Evolutionary conservation across 1,140 invertebrate genomes (phyloP).

Genomic region (Euwallacea fornicatus): DNA sequence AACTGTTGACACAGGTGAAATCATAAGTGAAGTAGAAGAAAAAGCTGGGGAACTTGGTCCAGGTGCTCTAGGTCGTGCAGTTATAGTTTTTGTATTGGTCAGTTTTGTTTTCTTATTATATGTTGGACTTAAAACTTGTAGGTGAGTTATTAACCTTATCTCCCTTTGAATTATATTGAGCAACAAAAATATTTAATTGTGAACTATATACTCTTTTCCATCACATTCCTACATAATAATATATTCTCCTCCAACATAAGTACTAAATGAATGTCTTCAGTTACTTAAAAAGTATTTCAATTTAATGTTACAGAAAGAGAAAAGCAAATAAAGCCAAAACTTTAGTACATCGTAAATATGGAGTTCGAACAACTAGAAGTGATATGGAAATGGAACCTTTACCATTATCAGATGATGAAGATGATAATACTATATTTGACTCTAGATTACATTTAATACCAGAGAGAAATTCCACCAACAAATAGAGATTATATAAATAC

Average conservation of each 20-base stretch:
- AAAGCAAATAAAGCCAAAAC: constrained; percentile 51
- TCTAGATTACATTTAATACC: constrained; percentile 25
- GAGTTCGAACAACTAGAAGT: constrained; percentile 58
- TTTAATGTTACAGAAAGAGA: constrained; percentile 42
- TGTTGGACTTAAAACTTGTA: constrained; percentile 57
- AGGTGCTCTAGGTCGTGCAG: constrained; percentile 55
- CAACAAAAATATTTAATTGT: too few species aligned
- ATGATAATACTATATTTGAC: constrained; percentile 62
- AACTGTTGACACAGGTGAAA: too few species aligned
- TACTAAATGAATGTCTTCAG: not conserved
- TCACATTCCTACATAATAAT: not conserved
- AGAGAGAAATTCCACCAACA: too few species aligned
- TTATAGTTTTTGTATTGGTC: constrained; percentile 57
- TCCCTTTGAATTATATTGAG: not conserved
- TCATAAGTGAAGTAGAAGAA: not conserved
- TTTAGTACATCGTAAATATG: constrained; percentile 59
- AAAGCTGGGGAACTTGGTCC: constrained; percentile 38
- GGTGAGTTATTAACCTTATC: constrained; percentile 47
- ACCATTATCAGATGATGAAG: constrained; percentile 61
- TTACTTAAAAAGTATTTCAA: too few species aligned
- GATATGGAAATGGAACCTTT: constrained; percentile 63
- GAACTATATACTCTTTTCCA: too few species aligned
- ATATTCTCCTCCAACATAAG: not conserved
- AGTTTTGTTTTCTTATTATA: constrained; percentile 56
- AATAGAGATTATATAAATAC: too few species aligned